These are phyloP conservation scores for Cryptus armator DNA, from an alignment of 2,888 invertebrate genomes.

Conservation along the genomic window DNA sequence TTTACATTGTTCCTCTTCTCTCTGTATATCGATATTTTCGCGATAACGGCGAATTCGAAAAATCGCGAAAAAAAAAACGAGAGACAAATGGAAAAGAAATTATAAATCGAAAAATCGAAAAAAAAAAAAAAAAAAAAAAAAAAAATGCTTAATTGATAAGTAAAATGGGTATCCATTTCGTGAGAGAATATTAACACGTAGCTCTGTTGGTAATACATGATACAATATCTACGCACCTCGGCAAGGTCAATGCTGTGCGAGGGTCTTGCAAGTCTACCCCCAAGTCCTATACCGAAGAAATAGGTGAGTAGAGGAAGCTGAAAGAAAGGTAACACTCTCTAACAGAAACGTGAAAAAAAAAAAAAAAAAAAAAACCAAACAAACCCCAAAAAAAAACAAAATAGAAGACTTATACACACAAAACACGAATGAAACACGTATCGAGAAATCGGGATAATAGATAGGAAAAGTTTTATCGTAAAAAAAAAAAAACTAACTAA, in stretches of 20 bases:
- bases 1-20: too few species aligned
- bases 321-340: slow-evolving; percentile 83
- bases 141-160: slow-evolving; percentile 75
- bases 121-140: too few species aligned
- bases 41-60: slow-evolving; percentile 4
- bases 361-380: slow-evolving; percentile 68
- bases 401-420: slow-evolving; percentile 29
- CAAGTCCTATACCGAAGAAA: slow-evolving; percentile 84
- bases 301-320: slow-evolving; percentile 84
- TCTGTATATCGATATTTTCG: too few species aligned
- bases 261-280: slow-evolving; percentile 85
- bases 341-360: slow-evolving; percentile 71
- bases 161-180: slow-evolving; percentile 85
- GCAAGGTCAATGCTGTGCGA: slow-evolving; percentile 85
- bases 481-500: slow-evolving; percentile 1
- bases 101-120: background rate
- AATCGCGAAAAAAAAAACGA: slow-evolving; percentile 58
- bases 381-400: slow-evolving; percentile 14
- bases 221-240: slow-evolving; percentile 85
- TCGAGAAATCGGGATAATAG: slow-evolving; percentile 30
- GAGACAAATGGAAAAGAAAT: slow-evolving; percentile 3
- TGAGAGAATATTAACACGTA: slow-evolving; percentile 85
- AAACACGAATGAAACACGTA: slow-evolving; percentile 37
- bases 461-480: slow-evolving; percentile 11
- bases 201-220: slow-evolving; percentile 86